A percentile compares a stretch with the other conserved stretches of the same genome.
phyloP scores from a whole-genome alignment of 2,888 invertebrate genomes.

The Melanotus villosus region DNA sequence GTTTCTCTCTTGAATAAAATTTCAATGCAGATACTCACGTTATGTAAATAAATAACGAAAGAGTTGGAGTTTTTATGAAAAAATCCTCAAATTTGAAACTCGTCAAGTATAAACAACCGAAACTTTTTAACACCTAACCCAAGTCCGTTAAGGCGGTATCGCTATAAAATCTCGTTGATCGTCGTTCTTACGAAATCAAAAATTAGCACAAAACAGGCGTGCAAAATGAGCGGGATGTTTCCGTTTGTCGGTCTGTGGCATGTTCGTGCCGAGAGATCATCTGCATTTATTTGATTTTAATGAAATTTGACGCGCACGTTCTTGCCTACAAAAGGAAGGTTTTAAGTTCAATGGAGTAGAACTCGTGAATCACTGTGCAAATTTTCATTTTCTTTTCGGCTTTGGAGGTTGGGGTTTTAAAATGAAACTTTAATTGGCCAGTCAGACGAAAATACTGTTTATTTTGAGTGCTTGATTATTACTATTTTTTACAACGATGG shows the following conservation, averaged over 20 bases:
- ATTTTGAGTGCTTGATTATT: too few relatives aligned
- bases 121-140: too few relatives aligned
- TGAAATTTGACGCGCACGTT: constrained; percentile 21
- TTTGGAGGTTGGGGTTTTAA: not conserved
- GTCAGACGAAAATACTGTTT: too few relatives aligned
- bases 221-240: not conserved
- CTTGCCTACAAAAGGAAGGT: constrained; percentile 2
- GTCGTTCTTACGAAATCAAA: not conserved
- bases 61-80: too few relatives aligned
- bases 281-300: constrained; percentile 13
- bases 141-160: not conserved
- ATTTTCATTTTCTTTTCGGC: not conserved
- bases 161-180: not conserved
- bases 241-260: not conserved
- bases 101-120: too few relatives aligned
- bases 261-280: not conserved
- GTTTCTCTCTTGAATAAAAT: too few relatives aligned
- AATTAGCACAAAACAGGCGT: constrained; percentile 1
- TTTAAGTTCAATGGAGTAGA: constrained; percentile 6
- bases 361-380: constrained; percentile 15
- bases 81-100: too few relatives aligned
- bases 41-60: too few relatives aligned
- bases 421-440: not conserved
- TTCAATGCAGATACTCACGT: too few relatives aligned
- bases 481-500: too few relatives aligned